Evolutionary conservation across 92 coral and sea anemone species (phyloP), one percentile per base, ranked within the genome.

Genomic region (Phenganax marumi): DNA sequence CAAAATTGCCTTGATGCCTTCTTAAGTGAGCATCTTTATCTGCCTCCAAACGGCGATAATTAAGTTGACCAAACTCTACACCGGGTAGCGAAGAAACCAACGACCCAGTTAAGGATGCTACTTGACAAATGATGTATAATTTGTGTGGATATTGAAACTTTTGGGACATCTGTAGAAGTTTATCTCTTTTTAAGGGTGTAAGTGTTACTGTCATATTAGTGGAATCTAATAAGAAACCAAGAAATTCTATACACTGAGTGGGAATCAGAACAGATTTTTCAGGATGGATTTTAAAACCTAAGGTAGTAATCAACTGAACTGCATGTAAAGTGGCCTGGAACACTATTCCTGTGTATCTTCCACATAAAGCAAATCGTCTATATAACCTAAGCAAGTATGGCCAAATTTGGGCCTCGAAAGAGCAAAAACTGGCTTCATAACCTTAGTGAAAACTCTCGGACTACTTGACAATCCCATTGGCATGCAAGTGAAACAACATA

Each of bases 71-170:
- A 69, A 14, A n/a, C 39, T n/a, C n/a, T 17, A 46, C 24, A 69
- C n/a, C 48, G 14, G 33, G 49, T 33, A 9, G 61, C 50, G 13
- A 23, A 25, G 68, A 25, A 70, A 21, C 43, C 60, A 12, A 89
- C 92, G 73, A 87, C 86, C 88, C 90, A 89, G 0, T 88, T 89
- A 0, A 17, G 10, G 85, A 85, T 12, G 89, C 89, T 17, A 81
- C 91, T 47, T 89, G 83, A 63, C 87, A 86, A 22, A 89, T 89
- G 10, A 84, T 57, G 60, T 61, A 70, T 62, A 50, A 58, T 50
- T 60, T 69, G 65, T 58, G 51, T 26, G 66, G 79, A 13, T 57
- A 62, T 56, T 33, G 76, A 63, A 88, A 80, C 81, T 62, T 71
- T 50, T 75, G 85, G 84, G 86, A 85, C 51, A 77, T 73, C 25